Evolutionary conservation across 1,140 invertebrate species (phyloP).

Genomic region (Drosophila carrolli): DNA sequence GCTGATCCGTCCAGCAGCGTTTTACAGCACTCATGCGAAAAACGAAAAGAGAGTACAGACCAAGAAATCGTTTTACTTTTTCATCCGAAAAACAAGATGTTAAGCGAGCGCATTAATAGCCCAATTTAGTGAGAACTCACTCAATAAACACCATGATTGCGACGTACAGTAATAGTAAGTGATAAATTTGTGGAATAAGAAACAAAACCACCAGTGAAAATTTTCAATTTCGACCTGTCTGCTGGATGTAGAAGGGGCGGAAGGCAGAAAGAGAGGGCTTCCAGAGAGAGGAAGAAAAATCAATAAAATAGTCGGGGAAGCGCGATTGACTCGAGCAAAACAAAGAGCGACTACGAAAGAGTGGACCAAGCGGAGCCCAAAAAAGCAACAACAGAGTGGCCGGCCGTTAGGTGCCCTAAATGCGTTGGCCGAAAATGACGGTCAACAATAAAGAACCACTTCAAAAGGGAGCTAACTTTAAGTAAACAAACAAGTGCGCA

Average conservation of each 20-base stretch:
- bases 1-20: neutral
- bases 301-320: slow-evolving; percentile 73
- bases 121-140: slow-evolving; percentile 24
- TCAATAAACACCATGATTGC: slow-evolving; percentile 20
- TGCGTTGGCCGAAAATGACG: slow-evolving; percentile 48
- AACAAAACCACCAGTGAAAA: slow-evolving; percentile 51
- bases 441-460: neutral
- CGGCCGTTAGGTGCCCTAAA: slow-evolving; percentile 66
- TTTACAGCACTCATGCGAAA: slow-evolving; percentile 7
- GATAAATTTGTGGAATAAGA: slow-evolving; percentile 2
- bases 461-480: slow-evolving; percentile 1
- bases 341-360: slow-evolving; percentile 58
- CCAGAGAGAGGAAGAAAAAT: slow-evolving; percentile 58
- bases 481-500: slow-evolving; percentile 44
- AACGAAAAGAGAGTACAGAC: slow-evolving; percentile 20
- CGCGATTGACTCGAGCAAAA: slow-evolving; percentile 75
- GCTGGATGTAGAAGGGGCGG: slow-evolving; percentile 23
- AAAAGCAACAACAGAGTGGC: slow-evolving; percentile 21
- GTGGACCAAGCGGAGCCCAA: slow-evolving; percentile 16
- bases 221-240: slow-evolving; percentile 45
- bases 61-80: slow-evolving; percentile 17
- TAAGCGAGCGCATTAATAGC: slow-evolving; percentile 12
- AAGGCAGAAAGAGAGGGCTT: slow-evolving; percentile 18
- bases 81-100: slow-evolving; percentile 26
- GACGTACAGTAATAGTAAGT: slow-evolving; percentile 32